Conservation (phyloP, 2,888 invertebrate species). For the Athalia cordata region DNA sequence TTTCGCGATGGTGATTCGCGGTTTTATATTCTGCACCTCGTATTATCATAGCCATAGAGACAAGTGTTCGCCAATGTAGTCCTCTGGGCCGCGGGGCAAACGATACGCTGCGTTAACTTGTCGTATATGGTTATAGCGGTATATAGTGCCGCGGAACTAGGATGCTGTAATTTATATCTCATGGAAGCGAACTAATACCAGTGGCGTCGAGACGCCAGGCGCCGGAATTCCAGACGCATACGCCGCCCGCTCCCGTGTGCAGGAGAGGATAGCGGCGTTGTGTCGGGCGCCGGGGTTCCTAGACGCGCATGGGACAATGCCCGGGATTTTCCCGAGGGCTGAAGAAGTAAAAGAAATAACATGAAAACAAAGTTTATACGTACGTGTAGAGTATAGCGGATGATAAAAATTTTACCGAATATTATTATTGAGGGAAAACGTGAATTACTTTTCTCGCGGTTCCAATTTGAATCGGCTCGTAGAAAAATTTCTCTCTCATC, state of each 20-base stretch:
- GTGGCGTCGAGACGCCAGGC: constrained; percentile 53
- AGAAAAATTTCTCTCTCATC: too few species aligned
- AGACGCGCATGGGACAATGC: constrained; percentile 65
- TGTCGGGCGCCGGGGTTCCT: constrained; percentile 64
- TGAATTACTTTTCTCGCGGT: not conserved
- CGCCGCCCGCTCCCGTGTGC: too few species aligned
- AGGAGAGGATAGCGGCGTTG: constrained; percentile 50
- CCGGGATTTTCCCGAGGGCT: constrained; percentile 50
- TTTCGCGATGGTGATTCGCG: too few species aligned
- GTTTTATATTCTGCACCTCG: too few species aligned
- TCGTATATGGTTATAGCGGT: not conserved
- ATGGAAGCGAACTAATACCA: not conserved
- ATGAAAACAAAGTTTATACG: constrained; percentile 2
- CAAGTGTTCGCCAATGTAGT: too few species aligned
- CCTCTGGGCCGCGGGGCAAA: too few species aligned
- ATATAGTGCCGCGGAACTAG: constrained; percentile 8
- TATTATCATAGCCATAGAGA: too few species aligned
- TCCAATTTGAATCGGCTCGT: not conserved
- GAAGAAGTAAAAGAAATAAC: not conserved
- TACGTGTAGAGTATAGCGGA: too few species aligned
- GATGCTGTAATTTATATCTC: constrained; percentile 24
- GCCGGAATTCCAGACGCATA: constrained; percentile 49
- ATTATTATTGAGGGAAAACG: not conserved
- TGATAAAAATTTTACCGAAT: not conserved
- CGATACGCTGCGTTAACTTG: too few species aligned